Conservation (phyloP, 2,797 vertebrate genomes). For the Malurus splendens region DNA sequence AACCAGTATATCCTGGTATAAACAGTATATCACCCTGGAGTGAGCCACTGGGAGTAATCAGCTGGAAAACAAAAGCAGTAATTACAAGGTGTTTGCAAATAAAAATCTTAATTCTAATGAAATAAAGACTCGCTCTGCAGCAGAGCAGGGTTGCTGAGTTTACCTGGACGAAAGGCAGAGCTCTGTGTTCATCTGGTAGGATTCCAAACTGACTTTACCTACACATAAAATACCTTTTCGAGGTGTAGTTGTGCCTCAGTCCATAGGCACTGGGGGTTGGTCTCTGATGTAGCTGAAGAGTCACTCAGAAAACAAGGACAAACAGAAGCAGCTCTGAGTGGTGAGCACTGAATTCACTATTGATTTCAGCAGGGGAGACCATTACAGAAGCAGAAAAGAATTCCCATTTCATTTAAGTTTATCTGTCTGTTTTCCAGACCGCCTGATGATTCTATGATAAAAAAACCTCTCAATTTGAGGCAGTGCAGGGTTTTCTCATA, state of each 20-base stretch:
- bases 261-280: neutral
- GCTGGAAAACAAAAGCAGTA: neutral
- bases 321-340: neutral
- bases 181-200: neutral
- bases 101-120: neutral
- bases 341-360: neutral
- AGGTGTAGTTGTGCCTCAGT: neutral
- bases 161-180: neutral
- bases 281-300: neutral
- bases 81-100: neutral
- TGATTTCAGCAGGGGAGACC: slow-evolving; percentile 21
- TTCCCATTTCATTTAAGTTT: slow-evolving; percentile 3
- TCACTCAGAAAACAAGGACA: neutral
- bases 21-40: neutral
- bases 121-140: neutral
- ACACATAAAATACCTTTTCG: neutral
- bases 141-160: neutral
- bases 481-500: neutral
- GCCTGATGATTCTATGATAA: neutral
- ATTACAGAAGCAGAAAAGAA: neutral
- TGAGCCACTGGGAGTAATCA: neutral
- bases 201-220: neutral
- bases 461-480: neutral
- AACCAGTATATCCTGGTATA: neutral
- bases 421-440: neutral